Evolutionary conservation across 2,888 invertebrate genomes (phyloP).

Genomic region (Tinea trinotella): DNA sequence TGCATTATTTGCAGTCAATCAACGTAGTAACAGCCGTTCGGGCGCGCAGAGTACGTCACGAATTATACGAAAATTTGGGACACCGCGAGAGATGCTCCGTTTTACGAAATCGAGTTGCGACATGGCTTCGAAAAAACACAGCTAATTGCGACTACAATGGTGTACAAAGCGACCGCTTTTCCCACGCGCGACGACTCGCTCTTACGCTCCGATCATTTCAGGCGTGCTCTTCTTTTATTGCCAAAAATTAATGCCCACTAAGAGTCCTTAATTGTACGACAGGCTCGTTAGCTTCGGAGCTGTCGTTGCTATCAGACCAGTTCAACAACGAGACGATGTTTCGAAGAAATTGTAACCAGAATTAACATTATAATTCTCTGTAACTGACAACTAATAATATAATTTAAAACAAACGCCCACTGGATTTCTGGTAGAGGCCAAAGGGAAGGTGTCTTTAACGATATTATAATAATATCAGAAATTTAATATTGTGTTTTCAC

Average conservation of each 20-base stretch:
- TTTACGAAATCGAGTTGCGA: conserved; percentile 45
- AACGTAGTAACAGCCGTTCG: neutral
- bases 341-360: conserved; percentile 47
- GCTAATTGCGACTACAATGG: conserved; percentile 68
- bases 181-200: conserved; percentile 59
- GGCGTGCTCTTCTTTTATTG: conserved; percentile 67
- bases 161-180: conserved; percentile 64
- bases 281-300: conserved; percentile 43
- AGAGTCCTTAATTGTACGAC: conserved; percentile 65
- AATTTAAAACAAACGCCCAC: conserved; percentile 43
- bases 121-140: conserved; percentile 48
- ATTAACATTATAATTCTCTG: conserved; percentile 47
- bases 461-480: conserved; percentile 58
- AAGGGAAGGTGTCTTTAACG: conserved; percentile 42
- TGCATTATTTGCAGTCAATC: conserved; percentile 19
- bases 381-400: conserved; percentile 53
- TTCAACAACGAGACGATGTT: conserved; percentile 31
- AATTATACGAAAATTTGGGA: conserved; percentile 56
- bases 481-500: conserved; percentile 34
- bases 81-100: conserved; percentile 56
- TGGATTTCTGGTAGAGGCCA: conserved; percentile 39
- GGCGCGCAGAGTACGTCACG: conserved; percentile 34
- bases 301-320: conserved; percentile 41
- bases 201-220: conserved; percentile 62
- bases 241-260: conserved; percentile 71